phyloP scores from a whole-genome alignment of 2,797 vertebrate species.

The Rhinichthys osculus region DNA sequence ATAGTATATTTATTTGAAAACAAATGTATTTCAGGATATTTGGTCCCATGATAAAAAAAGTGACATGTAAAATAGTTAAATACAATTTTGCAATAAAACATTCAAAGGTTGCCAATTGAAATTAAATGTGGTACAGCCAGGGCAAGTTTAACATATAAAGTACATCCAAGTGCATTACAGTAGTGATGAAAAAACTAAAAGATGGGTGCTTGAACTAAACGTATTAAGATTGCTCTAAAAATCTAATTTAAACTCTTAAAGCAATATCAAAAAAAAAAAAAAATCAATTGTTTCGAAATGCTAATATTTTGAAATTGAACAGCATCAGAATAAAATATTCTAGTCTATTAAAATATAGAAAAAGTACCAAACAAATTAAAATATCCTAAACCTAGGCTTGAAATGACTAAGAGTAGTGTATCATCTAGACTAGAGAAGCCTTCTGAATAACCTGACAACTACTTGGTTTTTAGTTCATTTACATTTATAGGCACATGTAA shows the following conservation, averaged over 20 bases:
- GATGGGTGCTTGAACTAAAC: not conserved
- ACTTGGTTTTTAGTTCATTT: not conserved
- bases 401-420: not conserved
- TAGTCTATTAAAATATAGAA: slow-evolving; percentile 23
- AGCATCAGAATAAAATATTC: slow-evolving; percentile 28
- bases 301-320: not conserved
- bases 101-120: slow-evolving; percentile 20
- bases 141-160: not conserved
- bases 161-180: slow-evolving; percentile 40
- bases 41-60: slow-evolving; percentile 63
- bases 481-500: slow-evolving; percentile 42
- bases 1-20: slow-evolving; percentile 67
- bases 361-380: slow-evolving; percentile 46
- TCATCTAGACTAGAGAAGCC: slow-evolving; percentile 18
- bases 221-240: not conserved
- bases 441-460: slow-evolving; percentile 2
- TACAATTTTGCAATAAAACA: slow-evolving; percentile 17
- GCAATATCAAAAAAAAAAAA: not conserved
- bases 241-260: not conserved
- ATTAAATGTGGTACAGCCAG: slow-evolving; percentile 6
- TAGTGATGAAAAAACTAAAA: slow-evolving; percentile 4
- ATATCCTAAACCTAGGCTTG: slow-evolving; percentile 32
- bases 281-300: not conserved
- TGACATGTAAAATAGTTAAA: slow-evolving; percentile 51
- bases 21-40: slow-evolving; percentile 62